phyloP scores from a whole-genome alignment of 30 jellyfish, hydroid and myxozoan species.

The Mastigias papua region DNA sequence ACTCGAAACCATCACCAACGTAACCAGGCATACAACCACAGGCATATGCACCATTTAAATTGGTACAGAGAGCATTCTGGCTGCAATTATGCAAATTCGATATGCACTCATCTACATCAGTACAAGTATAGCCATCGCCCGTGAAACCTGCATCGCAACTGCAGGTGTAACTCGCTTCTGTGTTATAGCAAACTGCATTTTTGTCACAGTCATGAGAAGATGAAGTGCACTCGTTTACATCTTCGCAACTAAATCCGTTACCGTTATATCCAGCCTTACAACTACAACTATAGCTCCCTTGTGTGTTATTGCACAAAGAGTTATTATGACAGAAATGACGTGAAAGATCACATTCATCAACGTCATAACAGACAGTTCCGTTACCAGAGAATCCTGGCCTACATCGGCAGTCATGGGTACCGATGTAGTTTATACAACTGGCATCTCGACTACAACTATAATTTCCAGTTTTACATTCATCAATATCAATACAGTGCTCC shows the following conservation, averaged over 20 bases:
- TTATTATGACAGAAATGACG: conserved; percentile 39
- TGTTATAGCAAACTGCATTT: conserved; percentile 45
- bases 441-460: conserved; percentile 59
- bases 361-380: conserved; percentile 61
- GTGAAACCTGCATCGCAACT: conserved; percentile 39
- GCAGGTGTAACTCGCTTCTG: conserved; percentile 26
- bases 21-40: conserved; percentile 38
- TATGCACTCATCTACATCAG: conserved; percentile 57
- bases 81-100: conserved; percentile 9
- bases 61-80: conserved; percentile 27
- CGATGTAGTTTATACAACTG: conserved; percentile 52
- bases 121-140: conserved; percentile 59
- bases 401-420: conserved; percentile 65
- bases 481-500: conserved; percentile 41
- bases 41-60: conserved; percentile 18
- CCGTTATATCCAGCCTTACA: conserved; percentile 64
- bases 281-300: conserved; percentile 42
- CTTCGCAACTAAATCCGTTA: conserved; percentile 61
- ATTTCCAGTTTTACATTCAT: conserved; percentile 57
- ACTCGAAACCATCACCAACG: conserved; percentile 43
- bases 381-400: conserved; percentile 59
- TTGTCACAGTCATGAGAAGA: conserved; percentile 34
- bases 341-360: conserved; percentile 60
- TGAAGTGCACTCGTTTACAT: conserved; percentile 67
- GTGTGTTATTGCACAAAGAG: conserved; percentile 62